Conservation (phyloP, 2,113 vertebrate genomes). For the Forbesichthys papilliferus region DNA sequence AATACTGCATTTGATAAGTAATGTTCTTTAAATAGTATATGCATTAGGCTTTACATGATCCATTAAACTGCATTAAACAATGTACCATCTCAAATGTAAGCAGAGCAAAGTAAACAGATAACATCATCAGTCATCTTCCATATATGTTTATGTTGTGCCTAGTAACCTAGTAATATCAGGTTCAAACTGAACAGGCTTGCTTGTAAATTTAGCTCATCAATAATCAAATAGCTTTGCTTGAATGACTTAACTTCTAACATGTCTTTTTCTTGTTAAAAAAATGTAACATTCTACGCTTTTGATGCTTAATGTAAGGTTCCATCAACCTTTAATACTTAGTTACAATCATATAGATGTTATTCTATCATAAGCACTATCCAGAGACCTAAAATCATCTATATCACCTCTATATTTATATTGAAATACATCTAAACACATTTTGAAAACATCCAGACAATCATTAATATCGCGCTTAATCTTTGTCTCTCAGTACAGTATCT, state of each 20-base stretch:
- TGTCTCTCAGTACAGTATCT: neutral
- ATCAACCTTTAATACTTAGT: neutral
- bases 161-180: too few species aligned
- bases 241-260: neutral
- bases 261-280: constrained; percentile 1
- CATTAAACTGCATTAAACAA: neutral
- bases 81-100: too few species aligned
- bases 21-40: constrained; percentile 12
- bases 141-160: too few species aligned
- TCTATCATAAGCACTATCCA: constrained; percentile 30
- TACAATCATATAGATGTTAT: constrained; percentile 17
- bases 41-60: neutral
- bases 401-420: neutral
- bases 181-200: constrained; percentile 11
- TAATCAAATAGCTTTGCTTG: constrained; percentile 9
- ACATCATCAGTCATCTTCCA: too few species aligned
- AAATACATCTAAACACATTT: constrained; percentile 16
- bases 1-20: constrained; percentile 19
- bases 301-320: neutral
- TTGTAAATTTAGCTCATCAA: constrained; percentile 21
- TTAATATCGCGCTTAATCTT: constrained; percentile 25
- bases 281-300: neutral
- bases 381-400: constrained; percentile 12
- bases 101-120: too few species aligned
- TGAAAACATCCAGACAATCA: constrained; percentile 16